These are phyloP conservation scores for Bubalus kerabau DNA, from an alignment of 2,113 vertebrate species.

Conservation along the genomic window DNA sequence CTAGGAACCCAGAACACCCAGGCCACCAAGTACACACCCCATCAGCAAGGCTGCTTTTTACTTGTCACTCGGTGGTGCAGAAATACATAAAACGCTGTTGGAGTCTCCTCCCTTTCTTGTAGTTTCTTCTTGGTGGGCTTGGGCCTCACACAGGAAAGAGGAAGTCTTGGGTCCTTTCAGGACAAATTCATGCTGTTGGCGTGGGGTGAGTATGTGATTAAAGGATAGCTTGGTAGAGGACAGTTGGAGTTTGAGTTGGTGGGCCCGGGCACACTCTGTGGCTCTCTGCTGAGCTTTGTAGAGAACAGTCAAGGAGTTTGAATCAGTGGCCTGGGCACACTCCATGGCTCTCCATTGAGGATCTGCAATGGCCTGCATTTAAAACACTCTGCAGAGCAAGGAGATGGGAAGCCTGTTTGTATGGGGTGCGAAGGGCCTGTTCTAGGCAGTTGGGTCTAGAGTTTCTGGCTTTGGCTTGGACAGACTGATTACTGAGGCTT, in stretches of 20 bases:
- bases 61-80: not conserved
- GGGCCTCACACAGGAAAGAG: not conserved
- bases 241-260: not conserved
- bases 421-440: not conserved
- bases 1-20: not conserved
- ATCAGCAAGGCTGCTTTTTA: not conserved
- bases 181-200: not conserved
- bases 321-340: not conserved
- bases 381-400: not conserved
- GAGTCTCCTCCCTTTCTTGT: not conserved
- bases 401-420: not conserved
- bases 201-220: not conserved
- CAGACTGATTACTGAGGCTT: not conserved
- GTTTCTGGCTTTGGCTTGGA: not conserved
- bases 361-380: not conserved
- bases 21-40: not conserved
- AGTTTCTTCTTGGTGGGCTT: not conserved
- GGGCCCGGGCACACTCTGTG: not conserved
- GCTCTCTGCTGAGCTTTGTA: not conserved
- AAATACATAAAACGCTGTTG: not conserved
- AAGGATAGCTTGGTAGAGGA: not conserved
- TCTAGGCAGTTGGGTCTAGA: not conserved
- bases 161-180: not conserved
- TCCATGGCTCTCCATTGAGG: not conserved
- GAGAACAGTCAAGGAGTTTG: not conserved